phyloP scores from a whole-genome alignment of 2,113 vertebrate species.

The Chloropsis cyanopogon region DNA sequence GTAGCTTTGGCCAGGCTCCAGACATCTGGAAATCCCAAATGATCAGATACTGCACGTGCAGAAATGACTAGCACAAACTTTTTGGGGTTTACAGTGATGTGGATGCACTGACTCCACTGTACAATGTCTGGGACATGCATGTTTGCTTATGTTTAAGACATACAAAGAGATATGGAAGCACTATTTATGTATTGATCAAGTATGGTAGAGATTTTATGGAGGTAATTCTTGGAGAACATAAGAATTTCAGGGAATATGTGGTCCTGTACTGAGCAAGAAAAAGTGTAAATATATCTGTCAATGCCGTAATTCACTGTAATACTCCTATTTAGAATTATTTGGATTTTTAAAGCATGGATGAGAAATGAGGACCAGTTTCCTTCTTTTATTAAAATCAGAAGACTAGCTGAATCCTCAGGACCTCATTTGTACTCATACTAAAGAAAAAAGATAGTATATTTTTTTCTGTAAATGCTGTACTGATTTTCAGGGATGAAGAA shows the following conservation, averaged over 20 bases:
- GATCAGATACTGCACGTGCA: background rate
- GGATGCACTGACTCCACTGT: background rate
- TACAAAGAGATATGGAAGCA: background rate
- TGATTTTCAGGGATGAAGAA: background rate
- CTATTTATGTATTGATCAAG: background rate
- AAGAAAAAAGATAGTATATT: background rate
- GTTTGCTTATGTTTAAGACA: background rate
- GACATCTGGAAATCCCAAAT: background rate
- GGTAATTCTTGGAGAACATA: background rate
- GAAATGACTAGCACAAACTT: background rate
- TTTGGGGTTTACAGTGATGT: background rate
- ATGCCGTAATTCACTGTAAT: background rate
- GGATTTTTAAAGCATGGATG: background rate
- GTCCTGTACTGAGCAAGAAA: background rate
- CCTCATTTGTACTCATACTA: background rate
- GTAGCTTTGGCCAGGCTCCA: background rate
- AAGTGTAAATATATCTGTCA: background rate
- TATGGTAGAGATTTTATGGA: background rate
- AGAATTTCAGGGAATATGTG: background rate
- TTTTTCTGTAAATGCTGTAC: background rate
- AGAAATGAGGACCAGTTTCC: background rate
- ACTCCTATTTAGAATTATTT: background rate
- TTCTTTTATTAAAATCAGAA: background rate
- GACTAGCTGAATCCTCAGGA: background rate
- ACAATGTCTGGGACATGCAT: background rate